phyloP scores from a whole-genome alignment of 1,140 invertebrate genomes.

The Drosophila repleta region DNA sequence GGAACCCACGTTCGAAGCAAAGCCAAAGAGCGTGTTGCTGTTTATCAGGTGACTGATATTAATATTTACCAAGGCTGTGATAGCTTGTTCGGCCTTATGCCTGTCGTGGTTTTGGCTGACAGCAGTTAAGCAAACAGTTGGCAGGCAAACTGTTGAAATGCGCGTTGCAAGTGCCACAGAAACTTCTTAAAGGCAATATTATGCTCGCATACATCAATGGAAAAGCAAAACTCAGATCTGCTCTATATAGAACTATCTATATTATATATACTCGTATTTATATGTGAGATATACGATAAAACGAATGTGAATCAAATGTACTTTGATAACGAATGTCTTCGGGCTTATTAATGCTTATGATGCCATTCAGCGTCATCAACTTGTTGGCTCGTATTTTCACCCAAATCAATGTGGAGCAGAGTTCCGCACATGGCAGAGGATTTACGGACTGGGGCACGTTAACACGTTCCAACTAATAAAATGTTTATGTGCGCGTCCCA shows the following conservation, averaged over 20 bases:
- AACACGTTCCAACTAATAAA: conserved; percentile 77
- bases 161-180: background rate
- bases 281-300: background rate
- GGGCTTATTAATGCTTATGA: conserved; percentile 54
- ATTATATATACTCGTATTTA: too few relatives aligned
- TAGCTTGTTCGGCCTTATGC: conserved; percentile 22
- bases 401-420: conserved; percentile 47
- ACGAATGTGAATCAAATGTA: background rate
- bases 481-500: conserved; percentile 61
- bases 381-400: conserved; percentile 7
- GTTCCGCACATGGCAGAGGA: conserved; percentile 11
- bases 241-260: too few relatives aligned
- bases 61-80: conserved; percentile 53
- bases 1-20: conserved; percentile 26
- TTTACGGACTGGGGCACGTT: conserved; percentile 50
- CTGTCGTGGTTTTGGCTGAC: conserved; percentile 29
- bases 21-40: conserved; percentile 56
- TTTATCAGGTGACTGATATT: conserved; percentile 47
- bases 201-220: too few relatives aligned
- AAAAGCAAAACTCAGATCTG: too few relatives aligned
- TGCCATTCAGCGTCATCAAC: conserved; percentile 22
- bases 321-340: background rate
- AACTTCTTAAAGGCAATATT: too few relatives aligned
- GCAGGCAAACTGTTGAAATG: conserved; percentile 2
- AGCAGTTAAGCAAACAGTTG: conserved; percentile 14